Conservation (phyloP, 2,113 vertebrate genomes). For the Guaruba guarouba region DNA sequence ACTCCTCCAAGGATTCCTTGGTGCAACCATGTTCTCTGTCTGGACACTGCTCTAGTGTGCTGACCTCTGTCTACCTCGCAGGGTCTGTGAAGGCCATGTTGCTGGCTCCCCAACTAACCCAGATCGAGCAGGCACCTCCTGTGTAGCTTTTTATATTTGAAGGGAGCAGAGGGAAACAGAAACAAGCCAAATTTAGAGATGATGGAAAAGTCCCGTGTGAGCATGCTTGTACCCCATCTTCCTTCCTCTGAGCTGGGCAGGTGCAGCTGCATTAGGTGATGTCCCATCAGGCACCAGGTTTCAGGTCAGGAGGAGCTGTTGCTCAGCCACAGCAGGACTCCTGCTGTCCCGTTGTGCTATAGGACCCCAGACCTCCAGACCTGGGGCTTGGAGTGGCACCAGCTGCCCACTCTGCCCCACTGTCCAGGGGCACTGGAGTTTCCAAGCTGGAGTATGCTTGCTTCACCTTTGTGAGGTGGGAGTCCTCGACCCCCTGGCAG, state of each 20-base stretch:
- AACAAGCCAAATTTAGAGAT: not conserved
- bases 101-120: not conserved
- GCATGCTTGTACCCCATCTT: not conserved
- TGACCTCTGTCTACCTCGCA: not conserved
- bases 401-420: not conserved
- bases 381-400: not conserved
- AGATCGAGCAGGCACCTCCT: not conserved
- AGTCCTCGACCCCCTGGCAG: not conserved
- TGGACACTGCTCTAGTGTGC: not conserved
- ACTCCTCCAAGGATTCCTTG: not conserved
- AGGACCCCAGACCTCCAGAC: not conserved
- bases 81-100: not conserved
- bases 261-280: not conserved
- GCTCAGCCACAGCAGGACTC: not conserved
- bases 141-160: not conserved
- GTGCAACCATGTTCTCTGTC: not conserved
- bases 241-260: not conserved
- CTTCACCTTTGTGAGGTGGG: slow-evolving; percentile 20
- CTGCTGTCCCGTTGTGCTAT: not conserved
- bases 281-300: not conserved
- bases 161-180: not conserved
- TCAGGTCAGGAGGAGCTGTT: not conserved
- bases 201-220: not conserved
- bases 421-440: accelerated
- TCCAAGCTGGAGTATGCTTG: accelerated